Evolutionary conservation across 2,113 vertebrate genomes (phyloP).

Genomic region (Mesembrinibis cayennensis): DNA sequence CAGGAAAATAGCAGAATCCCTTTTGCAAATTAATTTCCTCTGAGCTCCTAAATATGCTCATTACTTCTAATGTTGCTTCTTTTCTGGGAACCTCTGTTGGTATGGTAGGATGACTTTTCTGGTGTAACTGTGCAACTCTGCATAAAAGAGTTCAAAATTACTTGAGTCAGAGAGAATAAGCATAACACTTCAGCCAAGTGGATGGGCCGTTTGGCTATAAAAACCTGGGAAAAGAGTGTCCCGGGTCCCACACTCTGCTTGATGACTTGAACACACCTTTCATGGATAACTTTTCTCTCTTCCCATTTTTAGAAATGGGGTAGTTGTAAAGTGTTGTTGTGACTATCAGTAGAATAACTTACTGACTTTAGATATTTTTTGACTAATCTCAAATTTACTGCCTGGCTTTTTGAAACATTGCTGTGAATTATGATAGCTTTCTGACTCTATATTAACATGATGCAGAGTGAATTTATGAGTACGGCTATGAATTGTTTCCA

Average conservation of each 20-base stretch:
- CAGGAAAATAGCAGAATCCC: neutral
- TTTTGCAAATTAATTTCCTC: neutral
- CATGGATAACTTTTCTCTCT: neutral
- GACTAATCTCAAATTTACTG: neutral
- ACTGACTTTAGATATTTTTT: neutral
- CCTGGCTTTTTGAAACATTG: conserved; percentile 1
- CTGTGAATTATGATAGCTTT: conserved; percentile 14
- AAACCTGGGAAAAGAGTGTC: neutral
- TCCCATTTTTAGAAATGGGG: neutral
- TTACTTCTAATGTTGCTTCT: neutral
- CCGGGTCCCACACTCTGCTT: neutral
- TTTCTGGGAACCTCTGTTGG: neutral
- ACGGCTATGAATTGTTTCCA: conserved; percentile 15
- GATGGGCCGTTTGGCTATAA: neutral
- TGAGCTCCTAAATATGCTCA: neutral
- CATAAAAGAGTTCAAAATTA: neutral
- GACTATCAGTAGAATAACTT: neutral
- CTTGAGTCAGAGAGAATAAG: neutral
- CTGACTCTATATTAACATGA: neutral
- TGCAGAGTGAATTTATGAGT: neutral
- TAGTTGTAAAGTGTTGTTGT: neutral
- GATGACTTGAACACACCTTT: neutral
- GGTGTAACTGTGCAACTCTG: neutral
- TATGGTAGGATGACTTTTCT: neutral
- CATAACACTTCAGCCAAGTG: neutral